Evolutionary conservation across 2,888 invertebrate genomes (phyloP), one percentile per base, ranked within the genome.

Genomic region (Chrysodeixis includens): DNA sequence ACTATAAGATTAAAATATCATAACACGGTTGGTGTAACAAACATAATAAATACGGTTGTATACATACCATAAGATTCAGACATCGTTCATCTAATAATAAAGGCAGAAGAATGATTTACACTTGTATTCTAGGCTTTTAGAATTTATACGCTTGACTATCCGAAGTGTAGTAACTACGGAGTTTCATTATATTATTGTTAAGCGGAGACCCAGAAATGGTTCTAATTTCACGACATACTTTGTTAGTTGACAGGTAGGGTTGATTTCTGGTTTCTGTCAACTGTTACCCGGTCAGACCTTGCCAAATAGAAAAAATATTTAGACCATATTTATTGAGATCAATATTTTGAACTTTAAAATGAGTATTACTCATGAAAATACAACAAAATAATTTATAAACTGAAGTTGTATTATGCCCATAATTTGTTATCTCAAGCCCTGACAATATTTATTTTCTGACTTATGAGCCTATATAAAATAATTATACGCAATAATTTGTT

Each of bases 11-110:
- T 20, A 46, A 14, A 16, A 12, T 32, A 55, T 1, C 56, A 20
- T 61, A 64, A 54, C 30, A 64, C 14, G 49, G 12, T 66, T 46
- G n/a, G 40, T n/a, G 40, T 40, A 40, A 30, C 20, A n/a, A 26
- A 26, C 53, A 53, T 53, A 30, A 30, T 30, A 30, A 26, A 52
- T 22, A 40, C 6, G 68, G 46, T 26, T 26, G 16, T 26, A 56
- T 49, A 62, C 56, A 49, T 67, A 74, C 74, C 74, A 18, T 74
- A 74, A 20, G 74, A 71, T 65, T 74, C 74, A 55, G 74, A 74
- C 74, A 74, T 74, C 14, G 32, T 74, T 30, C 26, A 44, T 32
- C 12, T 0, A 18, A 20, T 20, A 20, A 18, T 18, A 46, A 46
- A 8, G 8, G 46, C 18, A 16, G 18, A 18, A 46, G 9, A 18